Evolutionary conservation across 2,113 vertebrate species (phyloP), one percentile per base, ranked within the genome.

Genomic region (Thymallus thymallus): DNA sequence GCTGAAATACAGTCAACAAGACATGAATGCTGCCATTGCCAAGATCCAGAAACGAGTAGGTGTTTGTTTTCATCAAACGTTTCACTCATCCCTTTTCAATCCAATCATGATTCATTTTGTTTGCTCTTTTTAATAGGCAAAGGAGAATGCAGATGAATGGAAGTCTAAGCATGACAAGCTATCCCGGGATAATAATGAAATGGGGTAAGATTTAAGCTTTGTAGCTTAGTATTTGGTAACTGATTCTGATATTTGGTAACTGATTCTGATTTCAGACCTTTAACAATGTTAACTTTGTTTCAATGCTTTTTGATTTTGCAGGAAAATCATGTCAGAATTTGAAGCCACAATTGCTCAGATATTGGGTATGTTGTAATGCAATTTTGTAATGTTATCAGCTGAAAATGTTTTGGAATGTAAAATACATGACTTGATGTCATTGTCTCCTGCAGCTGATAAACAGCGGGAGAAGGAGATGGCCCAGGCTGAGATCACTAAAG

Each of bases 1-100:
- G 23, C 85, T 97, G 10, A 95, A 92, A 78, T 98, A 98, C 30
- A 97, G 94, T 71, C 96, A 98, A 80, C 95, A 93, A 77, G 98
- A 99, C 87, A 90, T 97, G 94, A 95, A 98, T 20, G 85, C 83
- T 0, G 94, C 92, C 75, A 90, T 97, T 3, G 92, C 92, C 22
- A 83, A 55, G 62, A 90, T 93, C 13, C 86, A 86, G 23, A 85
- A 69, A 51, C 88, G 93, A 83, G 93, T 93, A 73, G 0, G 0
- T 58, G 13, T 13, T 13, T 20, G 10, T 62, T 35, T 35, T 56
- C 18, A 12, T 10, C 35, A 2, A 41, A 41, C 9, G 35, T 41
- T 41, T 41, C 35, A 41, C 9, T 61, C n/a, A 46, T 29, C n/a
- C 61, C 6, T 41, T 41, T 41, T 41, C 35, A 41, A 76, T 29